Base-by-base conservation (phyloP, 2,888 invertebrate genomes). In the Nephrotoma guestfalica region DNA sequence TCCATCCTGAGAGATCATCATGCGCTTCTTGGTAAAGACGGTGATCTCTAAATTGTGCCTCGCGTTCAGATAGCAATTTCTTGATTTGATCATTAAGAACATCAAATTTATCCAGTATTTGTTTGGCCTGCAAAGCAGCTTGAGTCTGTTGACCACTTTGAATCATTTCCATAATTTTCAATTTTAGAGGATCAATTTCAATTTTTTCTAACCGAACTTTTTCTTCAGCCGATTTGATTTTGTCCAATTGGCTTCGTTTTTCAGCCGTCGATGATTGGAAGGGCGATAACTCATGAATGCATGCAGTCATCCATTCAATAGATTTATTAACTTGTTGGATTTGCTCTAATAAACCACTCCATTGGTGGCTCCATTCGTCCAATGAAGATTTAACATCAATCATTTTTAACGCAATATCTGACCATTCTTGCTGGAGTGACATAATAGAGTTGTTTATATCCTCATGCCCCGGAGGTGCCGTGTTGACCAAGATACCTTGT, bases 381-480 rank as follows among this genome's bases (percentile, higher is more conserved):
- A 98, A 92, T 88, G 95, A 94, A 0, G 96, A 94, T 91, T 98
- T 98, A 0, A 97, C 96, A 91, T 98, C 97, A 85, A 97, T 94
- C 94, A 98, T 97, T 90, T 96, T 96, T 0, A 97, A 94, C 2
- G 97, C 95, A 86, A 98, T 92, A 6, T 94, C 94, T 41, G 97
- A 97, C 98, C 98, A 98, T 89, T 97, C 95, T 89, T 96, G 96
- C 92, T 98, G 98, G 85, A 98, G 92, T 87, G 94, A 94, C 0
- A 96, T 94, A 6, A 98, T 92, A 3, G 96, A 94, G 88, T 96
- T 95, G 89, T 98, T 97, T 86, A 99, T 97, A 42, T 94, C 93
- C 88, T 96, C 95, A 88, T 98, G 97, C 0, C 98, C 98, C 47
- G 94, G 92, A 0, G 97, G 96, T 0, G 98, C 97, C 0, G 98